phyloP scores from a whole-genome alignment of 2,113 vertebrate genomes.

The Tringa solitaria region DNA sequence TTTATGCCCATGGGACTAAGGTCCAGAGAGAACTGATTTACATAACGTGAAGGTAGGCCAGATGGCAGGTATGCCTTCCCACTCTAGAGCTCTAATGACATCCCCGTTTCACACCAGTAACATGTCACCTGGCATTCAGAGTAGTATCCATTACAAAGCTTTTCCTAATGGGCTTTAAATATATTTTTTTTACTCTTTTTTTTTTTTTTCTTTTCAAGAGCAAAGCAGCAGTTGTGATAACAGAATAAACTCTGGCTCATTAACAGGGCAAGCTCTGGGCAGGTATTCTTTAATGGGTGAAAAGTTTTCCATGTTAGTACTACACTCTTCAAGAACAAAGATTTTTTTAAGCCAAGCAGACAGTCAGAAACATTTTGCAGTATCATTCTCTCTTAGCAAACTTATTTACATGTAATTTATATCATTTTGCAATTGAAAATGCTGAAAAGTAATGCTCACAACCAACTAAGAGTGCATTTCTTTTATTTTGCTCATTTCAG shows the following conservation, averaged over 20 bases:
- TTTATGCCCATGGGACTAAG: neutral
- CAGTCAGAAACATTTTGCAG: neutral
- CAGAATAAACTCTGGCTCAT: neutral
- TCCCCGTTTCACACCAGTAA: neutral
- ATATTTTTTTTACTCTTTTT: neutral
- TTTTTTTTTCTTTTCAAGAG: too few relatives aligned
- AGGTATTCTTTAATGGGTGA: neutral
- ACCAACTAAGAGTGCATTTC: neutral
- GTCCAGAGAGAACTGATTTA: neutral
- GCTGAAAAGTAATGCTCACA: neutral
- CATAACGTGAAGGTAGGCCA: neutral
- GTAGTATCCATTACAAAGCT: neutral
- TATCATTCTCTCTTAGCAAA: neutral
- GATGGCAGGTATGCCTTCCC: neutral
- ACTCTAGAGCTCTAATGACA: neutral
- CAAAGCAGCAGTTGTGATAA: neutral
- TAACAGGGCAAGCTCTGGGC: neutral
- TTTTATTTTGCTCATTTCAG: neutral
- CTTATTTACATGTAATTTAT: neutral
- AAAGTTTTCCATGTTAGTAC: neutral
- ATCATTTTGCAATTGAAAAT: neutral
- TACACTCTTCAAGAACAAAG: neutral
- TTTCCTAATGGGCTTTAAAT: neutral
- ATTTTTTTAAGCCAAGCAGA: neutral
- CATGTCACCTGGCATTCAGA: neutral